Base-by-base conservation (phyloP, 2,888 invertebrate genomes). In the Branchinecta sandiegonensis region DNA sequence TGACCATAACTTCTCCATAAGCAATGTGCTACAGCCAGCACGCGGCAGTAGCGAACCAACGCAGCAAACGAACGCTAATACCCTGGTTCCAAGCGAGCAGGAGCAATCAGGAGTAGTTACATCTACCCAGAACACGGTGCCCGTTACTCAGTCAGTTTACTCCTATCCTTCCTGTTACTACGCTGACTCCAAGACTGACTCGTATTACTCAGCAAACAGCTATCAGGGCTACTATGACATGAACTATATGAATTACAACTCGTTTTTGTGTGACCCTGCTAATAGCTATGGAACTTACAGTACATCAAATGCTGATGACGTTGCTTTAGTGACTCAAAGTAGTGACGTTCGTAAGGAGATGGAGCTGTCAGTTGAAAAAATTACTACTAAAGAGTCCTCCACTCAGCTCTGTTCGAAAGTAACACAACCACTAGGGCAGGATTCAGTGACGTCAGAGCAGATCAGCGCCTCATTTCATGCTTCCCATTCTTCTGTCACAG, bases 101-200 rank as follows among this genome's bases (percentile, higher is more conserved):
- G 17, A 56, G n/a, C 56, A 56, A 10, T 8, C 56, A 14, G 56
- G 8, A 14, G 11, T 14, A 56, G 56, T 56, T 56, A 8, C 56
- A 1, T 14, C n/a, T 56, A 17, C n/a, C 17, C 56, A n/a, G n/a
- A 10, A 56, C 17, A 8, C n/a, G 8, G 14, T 14, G 56, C 56
- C 56, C 8, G 56, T 56, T 9, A 56, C n/a, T 56, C 56, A 56
- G 17, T 56, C 56, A n/a, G 17, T 56, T 56, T 56, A 56, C 56
- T 14, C 56, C n/a, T 56, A 56, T 56, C 56, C 56, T 17, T 56
- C 56, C 17, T 56, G 56, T 17, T 56, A 56, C 17, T 56, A 56
- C 56, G 56, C 56, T n/a, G 8, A n/a, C 17, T 56, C 56, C 1
- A 56, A 56, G 56, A n/a, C 56, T 56, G 56, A 56, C n/a, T 56